Base-by-base conservation (phyloP, 2,888 invertebrate genomes). In the Altica lythri region DNA sequence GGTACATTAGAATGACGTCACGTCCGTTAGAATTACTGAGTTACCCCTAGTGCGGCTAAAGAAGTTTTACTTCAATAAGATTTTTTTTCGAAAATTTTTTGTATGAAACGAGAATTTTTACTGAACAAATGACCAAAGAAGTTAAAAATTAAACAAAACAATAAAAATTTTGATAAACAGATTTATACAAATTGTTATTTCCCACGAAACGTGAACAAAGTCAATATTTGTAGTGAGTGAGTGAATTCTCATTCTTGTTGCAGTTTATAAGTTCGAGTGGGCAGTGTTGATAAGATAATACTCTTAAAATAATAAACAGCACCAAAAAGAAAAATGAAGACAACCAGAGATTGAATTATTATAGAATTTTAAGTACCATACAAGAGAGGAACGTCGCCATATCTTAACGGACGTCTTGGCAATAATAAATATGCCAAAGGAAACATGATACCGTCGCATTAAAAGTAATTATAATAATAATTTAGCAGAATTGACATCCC, bases 391-490 rank as follows among this genome's bases (percentile, higher is more conserved):
- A 60, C 60, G 62, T 62, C 60, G 58, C 55, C 62, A 58, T 65
- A 66, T 66, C 66, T 60, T 53, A 55, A 50, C 55, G 48, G 54
- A 49, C 54, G 58, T 58, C 55, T 59, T 59, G 60, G 63, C 67
- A 64, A 68, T 64, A 72, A 72, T 73, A 73, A 73, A 73, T 69
- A 73, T 72, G 72, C 67, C 72, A 68, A 54, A 55, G 62, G 73
- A 68, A 72, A 73, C 72, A 69, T 72, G 72, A 72, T 71, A 71
- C 72, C 63, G 67, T 63, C 69, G 61, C 72, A 73, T 72, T 72
- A 73, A 73, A 73, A 72, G 70, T 72, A 72, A 73, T 73, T 73
- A 72, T 73, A 72, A 71, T 71, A 70, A 73, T 73, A 73, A 72
- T 70, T 73, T 72, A 72, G 62, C 65, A 44, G 65, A 59, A 65